These are phyloP conservation scores for Natrix natrix DNA, from an alignment of 2,797 vertebrate genomes.

Conservation along the genomic window DNA sequence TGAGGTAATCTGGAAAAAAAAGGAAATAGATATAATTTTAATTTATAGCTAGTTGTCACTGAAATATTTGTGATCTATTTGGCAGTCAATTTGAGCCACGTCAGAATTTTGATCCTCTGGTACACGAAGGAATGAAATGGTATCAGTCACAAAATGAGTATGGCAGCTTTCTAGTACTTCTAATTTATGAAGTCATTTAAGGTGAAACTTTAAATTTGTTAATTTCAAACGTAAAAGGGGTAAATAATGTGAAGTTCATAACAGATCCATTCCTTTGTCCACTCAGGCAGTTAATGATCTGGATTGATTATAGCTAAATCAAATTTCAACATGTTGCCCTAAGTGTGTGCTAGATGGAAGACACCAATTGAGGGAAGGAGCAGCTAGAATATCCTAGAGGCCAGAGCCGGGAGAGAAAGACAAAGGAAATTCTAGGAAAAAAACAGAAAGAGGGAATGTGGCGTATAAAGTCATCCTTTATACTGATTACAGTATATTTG, in stretches of 20 bases:
- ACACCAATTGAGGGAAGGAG: neutral
- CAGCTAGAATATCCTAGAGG: neutral
- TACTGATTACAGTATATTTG: neutral
- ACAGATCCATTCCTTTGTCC: neutral
- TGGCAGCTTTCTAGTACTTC: neutral
- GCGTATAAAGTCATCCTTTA: neutral
- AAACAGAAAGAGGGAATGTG: neutral
- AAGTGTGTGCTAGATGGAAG: neutral
- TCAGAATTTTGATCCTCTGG: neutral
- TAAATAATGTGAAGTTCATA: neutral
- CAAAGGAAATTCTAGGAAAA: neutral
- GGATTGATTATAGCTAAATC: neutral
- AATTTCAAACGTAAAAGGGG: neutral
- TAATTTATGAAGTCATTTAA: neutral
- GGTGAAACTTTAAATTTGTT: neutral
- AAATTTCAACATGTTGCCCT: neutral
- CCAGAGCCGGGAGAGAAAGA: neutral
- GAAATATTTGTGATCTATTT: neutral
- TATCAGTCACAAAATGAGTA: neutral
- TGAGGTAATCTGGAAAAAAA: constrained; percentile 34
- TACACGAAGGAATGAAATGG: neutral
- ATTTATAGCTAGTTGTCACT: neutral
- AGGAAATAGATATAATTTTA: constrained; percentile 33
- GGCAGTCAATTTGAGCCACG: neutral
- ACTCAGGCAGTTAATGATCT: neutral